These are phyloP conservation scores for Coenobita brevimanus DNA, from an alignment of 1,140 invertebrate genomes.

Conservation along the genomic window DNA sequence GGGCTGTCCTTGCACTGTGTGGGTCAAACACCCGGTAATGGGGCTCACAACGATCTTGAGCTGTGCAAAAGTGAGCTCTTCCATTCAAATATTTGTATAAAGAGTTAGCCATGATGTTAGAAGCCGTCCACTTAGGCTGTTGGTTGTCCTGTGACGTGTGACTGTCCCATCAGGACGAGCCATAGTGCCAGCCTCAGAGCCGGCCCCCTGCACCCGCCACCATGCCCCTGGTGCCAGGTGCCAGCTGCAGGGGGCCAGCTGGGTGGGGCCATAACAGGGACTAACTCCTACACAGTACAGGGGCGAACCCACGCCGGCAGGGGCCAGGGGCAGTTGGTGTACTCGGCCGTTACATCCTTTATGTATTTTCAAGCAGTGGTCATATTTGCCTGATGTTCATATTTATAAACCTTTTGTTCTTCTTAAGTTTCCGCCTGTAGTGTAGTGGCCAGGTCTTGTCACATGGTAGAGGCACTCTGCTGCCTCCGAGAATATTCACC, in stretches of 20 bases:
- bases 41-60: too few species aligned
- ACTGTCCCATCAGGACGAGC: too few species aligned
- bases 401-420: constrained; percentile 46
- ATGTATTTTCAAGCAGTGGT: constrained; percentile 60
- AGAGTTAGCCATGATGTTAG: too few species aligned
- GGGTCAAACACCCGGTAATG: not conserved
- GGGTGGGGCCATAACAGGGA: not conserved
- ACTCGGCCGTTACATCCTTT: constrained; percentile 35
- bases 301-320: too few species aligned
- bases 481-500: constrained; percentile 34
- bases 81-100: too few species aligned
- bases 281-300: not conserved
- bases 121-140: too few species aligned
- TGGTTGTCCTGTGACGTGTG: too few species aligned
- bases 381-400: constrained; percentile 50
- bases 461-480: constrained; percentile 6
- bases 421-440: constrained; percentile 45
- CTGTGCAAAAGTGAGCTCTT: too few species aligned
- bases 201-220: too few species aligned
- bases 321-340: not conserved
- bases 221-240: too few species aligned
- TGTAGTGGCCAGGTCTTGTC: constrained; percentile 27
- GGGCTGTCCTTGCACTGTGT: constrained; percentile 10
- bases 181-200: too few species aligned
- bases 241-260: too few species aligned